Conservation (phyloP, 1,140 invertebrate species). For the Sinonovacula constricta region DNA sequence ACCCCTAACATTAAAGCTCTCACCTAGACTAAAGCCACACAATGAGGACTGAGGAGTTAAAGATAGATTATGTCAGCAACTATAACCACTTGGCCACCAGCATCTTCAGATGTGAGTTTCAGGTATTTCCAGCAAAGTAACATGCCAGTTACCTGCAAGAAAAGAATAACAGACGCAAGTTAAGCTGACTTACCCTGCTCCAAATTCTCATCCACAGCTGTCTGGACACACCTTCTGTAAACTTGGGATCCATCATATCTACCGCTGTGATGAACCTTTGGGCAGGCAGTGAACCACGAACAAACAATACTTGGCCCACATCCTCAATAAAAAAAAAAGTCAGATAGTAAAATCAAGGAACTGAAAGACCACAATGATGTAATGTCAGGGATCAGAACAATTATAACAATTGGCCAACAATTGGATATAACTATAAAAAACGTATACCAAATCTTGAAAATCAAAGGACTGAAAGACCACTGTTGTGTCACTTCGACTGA, state of each 20-base stretch:
- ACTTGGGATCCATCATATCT: slow-evolving; percentile 69
- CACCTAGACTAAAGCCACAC: no score
- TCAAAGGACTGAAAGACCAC: no score
- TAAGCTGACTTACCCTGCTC: slow-evolving; percentile 62
- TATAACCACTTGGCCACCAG: no score
- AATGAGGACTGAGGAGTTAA: no score
- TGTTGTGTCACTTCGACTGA: no score
- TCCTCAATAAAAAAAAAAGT: slow-evolving; percentile 47
- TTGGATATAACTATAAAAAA: no score
- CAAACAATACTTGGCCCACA: slow-evolving; percentile 64
- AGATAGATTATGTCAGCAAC: no score
- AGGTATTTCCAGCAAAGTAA: no score
- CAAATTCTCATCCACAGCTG: slow-evolving; percentile 77
- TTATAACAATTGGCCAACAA: not conserved
- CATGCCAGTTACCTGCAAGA: no score
- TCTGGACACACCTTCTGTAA: slow-evolving; percentile 73
- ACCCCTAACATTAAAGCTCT: no score
- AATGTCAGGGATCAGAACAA: not conserved
- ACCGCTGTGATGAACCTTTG: slow-evolving; percentile 77
- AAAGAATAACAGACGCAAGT: slow-evolving; percentile 13
- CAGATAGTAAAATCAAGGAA: not conserved
- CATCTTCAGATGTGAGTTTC: no score
- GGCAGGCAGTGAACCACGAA: slow-evolving; percentile 73
- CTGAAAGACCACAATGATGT: not conserved
- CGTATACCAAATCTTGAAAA: no score